phyloP scores from a whole-genome alignment of 37 sponge, comb jelly and placozoan species.

The Beroe ovata region DNA sequence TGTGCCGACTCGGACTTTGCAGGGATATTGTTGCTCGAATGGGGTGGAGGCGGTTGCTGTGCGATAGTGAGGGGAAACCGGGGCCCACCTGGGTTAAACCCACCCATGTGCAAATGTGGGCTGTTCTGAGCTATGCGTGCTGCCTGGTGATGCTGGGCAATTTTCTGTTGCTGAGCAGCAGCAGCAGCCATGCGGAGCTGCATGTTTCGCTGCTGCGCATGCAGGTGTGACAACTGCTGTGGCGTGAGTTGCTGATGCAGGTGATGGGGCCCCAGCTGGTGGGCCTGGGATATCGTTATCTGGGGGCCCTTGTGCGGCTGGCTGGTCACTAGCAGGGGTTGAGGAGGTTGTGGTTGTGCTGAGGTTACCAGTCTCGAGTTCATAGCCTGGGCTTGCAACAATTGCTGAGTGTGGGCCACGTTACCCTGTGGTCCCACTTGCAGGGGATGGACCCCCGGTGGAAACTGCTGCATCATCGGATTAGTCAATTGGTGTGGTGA shows the following conservation, averaged over 20 bases:
- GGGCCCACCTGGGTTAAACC: background rate
- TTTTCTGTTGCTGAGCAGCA: constrained; percentile 45
- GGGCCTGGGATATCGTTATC: constrained; percentile 18
- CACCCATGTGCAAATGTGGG: constrained; percentile 11
- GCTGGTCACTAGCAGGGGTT: background rate
- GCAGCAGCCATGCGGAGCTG: constrained; percentile 33
- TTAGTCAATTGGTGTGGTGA: background rate
- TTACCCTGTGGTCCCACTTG: constrained; percentile 3
- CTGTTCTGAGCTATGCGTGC: constrained; percentile 11
- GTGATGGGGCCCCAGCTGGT: constrained; percentile 18
- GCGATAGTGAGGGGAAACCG: constrained; percentile 4
- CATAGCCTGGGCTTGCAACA: constrained; percentile 39
- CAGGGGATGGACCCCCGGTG: constrained; percentile 28
- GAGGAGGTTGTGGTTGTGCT: background rate
- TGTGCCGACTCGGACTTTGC: background rate
- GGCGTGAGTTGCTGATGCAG: constrained; percentile 54
- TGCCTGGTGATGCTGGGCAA: constrained; percentile 62
- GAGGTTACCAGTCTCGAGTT: constrained; percentile 18
- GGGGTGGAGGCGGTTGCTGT: constrained; percentile 7
- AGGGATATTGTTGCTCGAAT: background rate
- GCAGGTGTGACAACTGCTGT: constrained; percentile 24
- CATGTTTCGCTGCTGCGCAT: constrained; percentile 45
- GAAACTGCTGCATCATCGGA: constrained; percentile 11
- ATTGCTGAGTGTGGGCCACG: constrained; percentile 30
- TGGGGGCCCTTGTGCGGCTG: constrained; percentile 26